Evolutionary conservation across 2,888 invertebrate genomes (phyloP).

Genomic region (Ennomos quercinarius): DNA sequence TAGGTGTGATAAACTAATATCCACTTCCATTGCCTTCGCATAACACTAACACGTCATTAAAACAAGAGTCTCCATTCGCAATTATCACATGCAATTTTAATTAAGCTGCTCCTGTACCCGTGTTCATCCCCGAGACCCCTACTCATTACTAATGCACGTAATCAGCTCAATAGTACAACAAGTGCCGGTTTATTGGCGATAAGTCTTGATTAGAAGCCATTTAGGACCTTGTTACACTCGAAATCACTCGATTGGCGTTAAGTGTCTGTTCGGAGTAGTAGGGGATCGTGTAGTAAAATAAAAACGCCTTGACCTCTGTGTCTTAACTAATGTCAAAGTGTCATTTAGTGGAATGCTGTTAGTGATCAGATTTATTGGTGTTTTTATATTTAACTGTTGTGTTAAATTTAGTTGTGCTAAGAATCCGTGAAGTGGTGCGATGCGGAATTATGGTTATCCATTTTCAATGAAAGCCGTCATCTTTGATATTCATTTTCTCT

Average conservation of each 20-base stretch:
- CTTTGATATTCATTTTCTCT: too few species aligned
- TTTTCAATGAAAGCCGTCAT: too few species aligned
- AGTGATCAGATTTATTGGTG: conserved; percentile 45
- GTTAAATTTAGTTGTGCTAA: too few species aligned
- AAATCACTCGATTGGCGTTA: conserved; percentile 69
- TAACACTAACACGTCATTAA: conserved; percentile 41
- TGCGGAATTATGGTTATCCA: too few species aligned
- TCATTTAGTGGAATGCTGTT: conserved; percentile 35
- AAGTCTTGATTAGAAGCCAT: conserved; percentile 77
- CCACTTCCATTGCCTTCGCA: conserved; percentile 5
- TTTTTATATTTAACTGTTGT: background rate
- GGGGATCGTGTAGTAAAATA: conserved; percentile 52
- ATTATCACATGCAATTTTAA: conserved; percentile 64
- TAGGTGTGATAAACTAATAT: background rate
- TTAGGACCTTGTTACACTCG: conserved; percentile 57
- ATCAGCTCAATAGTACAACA: conserved; percentile 71
- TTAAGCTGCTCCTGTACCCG: conserved; percentile 44
- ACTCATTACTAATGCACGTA: conserved; percentile 80
- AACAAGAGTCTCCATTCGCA: conserved; percentile 38
- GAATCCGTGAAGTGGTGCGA: too few species aligned
- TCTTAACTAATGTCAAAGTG: conserved; percentile 76
- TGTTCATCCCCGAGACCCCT: conserved; percentile 40
- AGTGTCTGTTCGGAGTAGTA: conserved; percentile 56
- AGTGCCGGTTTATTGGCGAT: conserved; percentile 71
- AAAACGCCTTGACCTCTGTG: conserved; percentile 64